Base-by-base conservation (phyloP, 2,888 invertebrate genomes). In the Meloe dianella region DNA sequence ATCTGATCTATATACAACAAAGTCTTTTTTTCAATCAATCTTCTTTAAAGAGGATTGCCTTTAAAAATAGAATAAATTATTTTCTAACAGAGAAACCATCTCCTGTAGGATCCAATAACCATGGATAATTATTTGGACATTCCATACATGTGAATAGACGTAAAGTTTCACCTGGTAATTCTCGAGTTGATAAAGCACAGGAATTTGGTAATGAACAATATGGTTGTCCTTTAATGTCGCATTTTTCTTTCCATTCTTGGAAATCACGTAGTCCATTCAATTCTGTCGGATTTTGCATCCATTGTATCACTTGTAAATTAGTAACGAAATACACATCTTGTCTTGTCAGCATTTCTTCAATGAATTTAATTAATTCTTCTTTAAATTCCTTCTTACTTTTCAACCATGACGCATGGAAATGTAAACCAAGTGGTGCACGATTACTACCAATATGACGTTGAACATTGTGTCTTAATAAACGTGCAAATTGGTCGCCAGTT, bases 231-330 rank as follows among this genome's bases (percentile, higher is more conserved):
- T 96, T 95, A 71, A 96, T 93, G 81, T 96, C 96, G 84, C 96
- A 96, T 82, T 94, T 94, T 78, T 96, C 96, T 84, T 96, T 96
- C 96, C 96, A 96, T 83, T 95, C 95, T 77, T 92, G 92, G 90
- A 96, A 96, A 82, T 96, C 96, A 75, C 95, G 88, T 60, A 96
- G 88, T 41, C 91, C 91, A 58, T 93, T 91, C 73, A 95, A 82
- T 84, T 96, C 96, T 32, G 94, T 95, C 64, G 96, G 96, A 78
- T 93, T 94, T 85, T 96, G 96, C 94, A 96, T 96, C 96, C 96
- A 96, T 84, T 96, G 95, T 79, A 96, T 94, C 30, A 96, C 96
- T 74, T 84, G 90, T 76, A 95, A 89, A 87, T 94, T 92, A 68
- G 95, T 96, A 70, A 95, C 94, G 84, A 96, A 96, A 86, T 96